These are phyloP conservation scores for Eurypyga helias DNA, from an alignment of 2,113 vertebrate species.

Conservation along the genomic window DNA sequence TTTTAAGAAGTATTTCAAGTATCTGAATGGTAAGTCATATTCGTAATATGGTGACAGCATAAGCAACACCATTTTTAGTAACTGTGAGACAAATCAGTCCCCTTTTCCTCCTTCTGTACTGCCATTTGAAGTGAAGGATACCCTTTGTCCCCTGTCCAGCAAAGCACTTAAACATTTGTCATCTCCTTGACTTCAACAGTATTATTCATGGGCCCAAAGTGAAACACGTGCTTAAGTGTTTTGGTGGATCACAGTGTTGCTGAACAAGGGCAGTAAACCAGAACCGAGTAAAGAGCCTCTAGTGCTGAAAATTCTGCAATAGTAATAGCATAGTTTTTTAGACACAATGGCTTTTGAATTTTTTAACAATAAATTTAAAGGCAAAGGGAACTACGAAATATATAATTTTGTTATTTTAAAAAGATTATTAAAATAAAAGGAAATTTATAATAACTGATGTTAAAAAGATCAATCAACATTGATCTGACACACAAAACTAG, in stretches of 20 bases:
- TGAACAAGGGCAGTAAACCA: neutral
- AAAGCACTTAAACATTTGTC: neutral
- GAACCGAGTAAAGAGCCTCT: neutral
- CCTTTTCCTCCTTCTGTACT: neutral
- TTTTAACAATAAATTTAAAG: neutral
- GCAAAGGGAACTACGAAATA: neutral
- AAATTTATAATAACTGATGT: neutral
- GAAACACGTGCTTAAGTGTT: neutral
- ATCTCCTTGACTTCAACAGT: neutral
- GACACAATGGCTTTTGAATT: neutral
- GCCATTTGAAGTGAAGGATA: neutral
- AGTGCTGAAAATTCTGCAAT: neutral
- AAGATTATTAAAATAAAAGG: neutral
- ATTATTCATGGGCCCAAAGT: neutral
- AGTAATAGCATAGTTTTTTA: neutral
- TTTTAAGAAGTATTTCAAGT: neutral
- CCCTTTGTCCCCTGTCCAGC: accelerated
- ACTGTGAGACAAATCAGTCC: neutral
- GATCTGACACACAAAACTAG: neutral
- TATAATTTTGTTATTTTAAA: neutral
- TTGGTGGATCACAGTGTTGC: neutral
- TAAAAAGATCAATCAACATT: neutral
- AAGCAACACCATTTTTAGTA: neutral
- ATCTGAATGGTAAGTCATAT: neutral
- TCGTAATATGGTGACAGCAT: neutral